Evolutionary conservation across 1,140 invertebrate genomes (phyloP).

Genomic region (Drosophila nannoptera): DNA sequence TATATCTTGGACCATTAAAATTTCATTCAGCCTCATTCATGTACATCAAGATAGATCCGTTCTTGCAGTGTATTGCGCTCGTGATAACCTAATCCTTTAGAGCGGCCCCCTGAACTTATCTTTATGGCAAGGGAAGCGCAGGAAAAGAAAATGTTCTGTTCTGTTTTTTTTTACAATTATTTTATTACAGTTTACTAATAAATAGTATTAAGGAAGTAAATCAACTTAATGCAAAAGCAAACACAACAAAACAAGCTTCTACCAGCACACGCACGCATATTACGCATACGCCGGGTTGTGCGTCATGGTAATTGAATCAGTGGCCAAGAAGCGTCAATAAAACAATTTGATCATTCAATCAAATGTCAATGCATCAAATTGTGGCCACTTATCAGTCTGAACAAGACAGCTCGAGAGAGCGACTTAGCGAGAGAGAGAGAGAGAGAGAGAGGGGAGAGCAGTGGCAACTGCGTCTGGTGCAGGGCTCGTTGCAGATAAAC

Average conservation of each 20-base stretch:
- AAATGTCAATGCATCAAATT: conserved; percentile 32
- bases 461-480: conserved; percentile 7
- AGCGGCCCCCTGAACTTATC: neutral
- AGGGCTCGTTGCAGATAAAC: conserved; percentile 24
- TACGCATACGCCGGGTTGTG: conserved; percentile 36
- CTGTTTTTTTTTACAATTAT: conserved; percentile 2
- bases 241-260: neutral
- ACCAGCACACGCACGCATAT: conserved; percentile 4
- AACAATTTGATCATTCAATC: conserved; percentile 25
- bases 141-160: too few species aligned
- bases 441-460: neutral
- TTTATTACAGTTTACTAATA: neutral
- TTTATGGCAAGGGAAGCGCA: neutral
- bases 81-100: conserved; percentile 11
- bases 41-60: neutral
- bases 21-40: too few species aligned
- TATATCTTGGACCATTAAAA: too few species aligned
- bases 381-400: conserved; percentile 24
- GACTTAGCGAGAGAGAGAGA: neutral
- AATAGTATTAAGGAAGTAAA: too few species aligned
- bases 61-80: neutral
- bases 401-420: neutral
- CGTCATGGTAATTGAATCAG: conserved; percentile 19
- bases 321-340: conserved; percentile 18
- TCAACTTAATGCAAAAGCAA: neutral